Evolutionary conservation across 2,797 vertebrate species (phyloP), one percentile per base, ranked within the genome.

Genomic region (Pempheris klunzingeri): DNA sequence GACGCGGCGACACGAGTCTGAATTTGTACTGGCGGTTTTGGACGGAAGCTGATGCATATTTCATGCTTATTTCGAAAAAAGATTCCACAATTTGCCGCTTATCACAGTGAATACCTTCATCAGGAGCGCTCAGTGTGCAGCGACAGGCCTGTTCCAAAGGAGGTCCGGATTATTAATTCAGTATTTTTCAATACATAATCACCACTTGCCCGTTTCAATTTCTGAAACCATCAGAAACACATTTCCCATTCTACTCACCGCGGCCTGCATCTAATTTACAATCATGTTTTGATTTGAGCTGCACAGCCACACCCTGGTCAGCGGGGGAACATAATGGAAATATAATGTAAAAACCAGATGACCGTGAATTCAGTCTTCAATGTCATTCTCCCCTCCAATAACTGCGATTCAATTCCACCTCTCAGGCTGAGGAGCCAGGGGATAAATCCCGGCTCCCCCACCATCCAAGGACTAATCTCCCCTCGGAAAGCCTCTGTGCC

Each of bases 271-370:
- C 88, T 78, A 41, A 83, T 82, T 79, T 36, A 58, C 78, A 84
- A 76, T 78, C 68, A 12, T 66, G 72, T 74, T 77, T 77, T 54
- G 74, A 68, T 82, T 70, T 20, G 44, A 74, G 77, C 69, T 0
- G 65, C n/a, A 7, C 34, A 18, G 66, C n/a, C 79, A n/a, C 74
- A 73, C 77, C 75, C 68, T 0, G 71, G 65, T 53, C 83, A 70
- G 70, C 34, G 22, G 52, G 22, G 52, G 77, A 60, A 50, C 50
- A 62, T 85, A 87, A 92, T 86, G 80, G 82, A 86, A 92, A 91
- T 80, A 66, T 90, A 91, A 92, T 91, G 89, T 83, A 84, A 91
- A 87, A 91, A 89, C 64, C 90, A 85, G 88, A 92, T 90, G 89
- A 92, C 91, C 86, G 62, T 88, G 88, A 92, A 91, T 93, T 82